Base-by-base conservation (phyloP, 2,113 vertebrate species). In the Gymnobelideus leadbeateri region DNA sequence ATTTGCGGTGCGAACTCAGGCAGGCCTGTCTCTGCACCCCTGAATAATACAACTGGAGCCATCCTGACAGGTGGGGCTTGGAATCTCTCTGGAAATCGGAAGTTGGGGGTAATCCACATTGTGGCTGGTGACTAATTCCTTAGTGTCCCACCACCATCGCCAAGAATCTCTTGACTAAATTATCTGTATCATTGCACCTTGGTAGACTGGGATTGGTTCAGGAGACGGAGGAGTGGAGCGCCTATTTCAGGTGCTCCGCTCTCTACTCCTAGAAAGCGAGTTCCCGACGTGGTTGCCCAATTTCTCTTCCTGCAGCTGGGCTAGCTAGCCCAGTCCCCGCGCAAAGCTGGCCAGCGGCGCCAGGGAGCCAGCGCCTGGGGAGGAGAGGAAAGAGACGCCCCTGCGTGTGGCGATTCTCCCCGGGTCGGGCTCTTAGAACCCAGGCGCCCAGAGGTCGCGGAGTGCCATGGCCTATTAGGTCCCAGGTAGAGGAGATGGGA, bases 401-500 rank as follows among this genome's bases (percentile, higher is more conserved):
- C 68, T 43, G 68, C 16, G 68, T 84, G 68, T 43, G 68, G 68
- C 2, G 68, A 84, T 84, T 43, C 68, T 43, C 68, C 16, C 57
- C 37, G 14, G 61, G 61, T 6, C 47, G 0, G 3, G 50, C n/a
- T 19, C 37, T 7, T 37, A 57, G 43, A 23, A 11, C 49, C 57
- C 14, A 43, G 50, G 57, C 92, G 31, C 49, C 28, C 54, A 37
- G 92, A 89, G 37, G 51, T 28, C 11, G 7, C 90, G 89, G 92
- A 51, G 97, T 97, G 96, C 97, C 97, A 96, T 90, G 54, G 94
- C 97, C 98, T 98, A 99, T 99, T 99, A 99, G 95, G 98, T 97
- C 68, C 97, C 97, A 97, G 97, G 98, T 98, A 98, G 98, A 94
- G 98, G 99, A 99, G 98, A 99, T 99, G 99, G 98, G 97, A 97